phyloP scores from a whole-genome alignment of 1,140 invertebrate species.

The Dufourea novaeangliae region DNA sequence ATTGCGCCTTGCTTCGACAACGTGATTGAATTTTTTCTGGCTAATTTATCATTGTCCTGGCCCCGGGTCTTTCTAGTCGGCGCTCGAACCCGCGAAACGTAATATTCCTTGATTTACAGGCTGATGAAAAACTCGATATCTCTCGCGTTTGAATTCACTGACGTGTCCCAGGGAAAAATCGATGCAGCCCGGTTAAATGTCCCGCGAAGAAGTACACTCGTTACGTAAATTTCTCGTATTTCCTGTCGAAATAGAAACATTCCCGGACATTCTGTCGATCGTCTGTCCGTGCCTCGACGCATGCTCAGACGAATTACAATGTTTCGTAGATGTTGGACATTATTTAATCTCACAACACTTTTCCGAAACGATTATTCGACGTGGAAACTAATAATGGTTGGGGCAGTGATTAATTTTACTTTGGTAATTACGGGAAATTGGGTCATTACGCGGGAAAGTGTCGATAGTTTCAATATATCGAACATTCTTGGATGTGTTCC shows the following conservation, averaged over 20 bases:
- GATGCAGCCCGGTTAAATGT: conserved; percentile 12
- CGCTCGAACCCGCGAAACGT: background rate
- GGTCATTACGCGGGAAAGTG: background rate
- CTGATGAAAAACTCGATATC: conserved; percentile 30
- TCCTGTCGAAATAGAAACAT: conserved; percentile 32
- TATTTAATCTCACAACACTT: background rate
- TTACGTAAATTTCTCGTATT: background rate
- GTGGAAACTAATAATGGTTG: background rate
- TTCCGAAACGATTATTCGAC: background rate
- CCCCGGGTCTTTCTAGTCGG: background rate
- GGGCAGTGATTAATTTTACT: conserved; percentile 12
- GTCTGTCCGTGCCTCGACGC: no score
- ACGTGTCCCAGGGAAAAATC: conserved; percentile 11
- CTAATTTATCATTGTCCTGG: conserved; percentile 13
- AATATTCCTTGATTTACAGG: conserved; percentile 30
- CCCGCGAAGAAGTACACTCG: conserved; percentile 9
- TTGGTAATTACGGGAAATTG: conserved; percentile 6
- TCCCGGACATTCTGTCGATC: background rate
- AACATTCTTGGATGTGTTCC: conserved; percentile 11
- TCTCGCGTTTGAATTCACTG: conserved; percentile 4
- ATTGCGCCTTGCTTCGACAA: background rate
- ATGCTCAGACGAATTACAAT: no score
- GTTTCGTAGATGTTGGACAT: no score
- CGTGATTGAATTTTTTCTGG: conserved; percentile 20
- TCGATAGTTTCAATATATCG: conserved; percentile 26